A percentile compares a stretch with the other conserved stretches of the same genome.
Conservation (phyloP, 23 tunicate species). For the Clavelina lepadiformis region DNA sequence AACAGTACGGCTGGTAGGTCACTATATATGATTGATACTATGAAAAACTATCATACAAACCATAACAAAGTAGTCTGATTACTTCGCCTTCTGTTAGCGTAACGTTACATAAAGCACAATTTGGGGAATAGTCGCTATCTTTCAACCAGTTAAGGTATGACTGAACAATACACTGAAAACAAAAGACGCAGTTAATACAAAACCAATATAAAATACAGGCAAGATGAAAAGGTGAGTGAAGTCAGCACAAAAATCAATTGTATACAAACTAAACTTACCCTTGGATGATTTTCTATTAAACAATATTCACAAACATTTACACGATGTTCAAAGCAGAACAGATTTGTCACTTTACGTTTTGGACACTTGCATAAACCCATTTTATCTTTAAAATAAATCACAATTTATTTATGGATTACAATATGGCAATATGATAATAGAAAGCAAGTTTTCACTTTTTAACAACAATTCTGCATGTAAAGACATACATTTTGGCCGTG, state of each 20-base stretch:
- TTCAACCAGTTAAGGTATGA: conserved; percentile 95
- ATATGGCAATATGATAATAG: no score
- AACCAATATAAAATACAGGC: neutral
- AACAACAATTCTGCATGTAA: no score
- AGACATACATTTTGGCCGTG: no score
- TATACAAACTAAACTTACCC: conserved; percentile 35
- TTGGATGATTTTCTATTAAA: conserved; percentile 86
- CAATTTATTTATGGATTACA: no score
- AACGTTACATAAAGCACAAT: conserved; percentile 60
- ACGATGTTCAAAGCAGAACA: conserved; percentile 95
- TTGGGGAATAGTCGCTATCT: conserved; percentile 91
- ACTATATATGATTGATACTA: no score
- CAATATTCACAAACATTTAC: conserved; percentile 99
- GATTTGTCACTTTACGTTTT: conserved; percentile 93
- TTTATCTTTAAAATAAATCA: no score
- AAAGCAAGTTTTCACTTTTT: no score
- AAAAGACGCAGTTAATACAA: conserved; percentile 1
- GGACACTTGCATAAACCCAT: conserved; percentile 99
- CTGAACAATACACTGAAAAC: conserved; percentile 88
- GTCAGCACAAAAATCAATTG: neutral
- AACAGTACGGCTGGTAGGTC: no score
- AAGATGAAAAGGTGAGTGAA: neutral
- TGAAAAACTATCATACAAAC: no score
- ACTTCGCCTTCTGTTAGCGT: conserved; percentile 67
- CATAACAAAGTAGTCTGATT: conserved; percentile 85